Evolutionary conservation across 2,888 invertebrate species (phyloP).

Genomic region (Drosophila mimetica): DNA sequence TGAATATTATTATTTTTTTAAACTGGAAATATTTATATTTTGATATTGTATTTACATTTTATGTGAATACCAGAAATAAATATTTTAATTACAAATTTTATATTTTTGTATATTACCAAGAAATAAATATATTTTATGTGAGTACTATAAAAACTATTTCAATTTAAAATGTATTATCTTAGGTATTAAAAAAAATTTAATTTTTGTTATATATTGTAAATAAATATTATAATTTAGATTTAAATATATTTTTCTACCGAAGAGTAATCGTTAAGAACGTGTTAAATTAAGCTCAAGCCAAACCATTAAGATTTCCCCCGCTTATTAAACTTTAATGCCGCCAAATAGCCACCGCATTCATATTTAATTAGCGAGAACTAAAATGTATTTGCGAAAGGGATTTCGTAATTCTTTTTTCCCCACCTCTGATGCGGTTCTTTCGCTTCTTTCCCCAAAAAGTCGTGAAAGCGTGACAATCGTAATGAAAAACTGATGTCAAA

Average conservation of each 20-base stretch:
- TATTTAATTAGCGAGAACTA: conserved; percentile 15
- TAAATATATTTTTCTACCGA: neutral
- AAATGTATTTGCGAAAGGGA: conserved; percentile 27
- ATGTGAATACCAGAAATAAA: no score
- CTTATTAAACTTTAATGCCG: conserved; percentile 21
- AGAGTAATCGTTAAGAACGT: neutral
- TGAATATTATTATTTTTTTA: no score
- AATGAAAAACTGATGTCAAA: conserved; percentile 64
- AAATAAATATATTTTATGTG: no score
- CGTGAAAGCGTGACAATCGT: conserved; percentile 53
- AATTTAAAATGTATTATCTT: no score
- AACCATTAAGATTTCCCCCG: neutral
- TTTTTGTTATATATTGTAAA: no score
- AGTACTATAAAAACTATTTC: no score
- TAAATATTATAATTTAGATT: no score
- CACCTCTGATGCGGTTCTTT: conserved; percentile 9
- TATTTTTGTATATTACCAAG: no score
- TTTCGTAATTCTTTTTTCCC: conserved; percentile 3
- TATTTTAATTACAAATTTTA: no score
- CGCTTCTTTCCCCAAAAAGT: conserved; percentile 34
- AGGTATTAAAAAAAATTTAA: no score
- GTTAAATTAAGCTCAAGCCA: neutral
- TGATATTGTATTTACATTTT: no score
- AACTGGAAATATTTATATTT: no score
- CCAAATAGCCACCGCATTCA: conserved; percentile 33